phyloP scores from a whole-genome alignment of 2,113 vertebrate species.

The Anhinga rufa region DNA sequence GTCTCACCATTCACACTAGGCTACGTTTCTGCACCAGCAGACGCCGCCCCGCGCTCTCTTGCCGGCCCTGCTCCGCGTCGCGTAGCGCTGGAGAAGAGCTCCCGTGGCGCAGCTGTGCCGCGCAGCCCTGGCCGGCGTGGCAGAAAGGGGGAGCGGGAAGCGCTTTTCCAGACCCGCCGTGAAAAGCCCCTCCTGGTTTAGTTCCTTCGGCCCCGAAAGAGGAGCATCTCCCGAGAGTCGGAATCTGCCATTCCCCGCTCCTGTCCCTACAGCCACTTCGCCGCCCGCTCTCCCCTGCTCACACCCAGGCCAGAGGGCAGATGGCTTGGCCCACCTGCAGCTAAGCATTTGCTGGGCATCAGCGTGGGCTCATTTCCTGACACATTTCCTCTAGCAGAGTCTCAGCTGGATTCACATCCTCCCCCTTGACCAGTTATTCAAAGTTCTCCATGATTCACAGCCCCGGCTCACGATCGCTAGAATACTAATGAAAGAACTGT shows the following conservation, averaged over 20 bases:
- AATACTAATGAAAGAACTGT: conserved; percentile 19
- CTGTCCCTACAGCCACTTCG: accelerated
- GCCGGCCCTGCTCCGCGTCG: neutral
- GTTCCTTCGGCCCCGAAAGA: neutral
- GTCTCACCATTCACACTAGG: neutral
- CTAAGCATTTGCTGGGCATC: neutral
- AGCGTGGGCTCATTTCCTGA: neutral
- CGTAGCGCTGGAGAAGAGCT: neutral
- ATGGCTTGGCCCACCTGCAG: neutral
- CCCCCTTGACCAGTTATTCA: conserved; percentile 5
- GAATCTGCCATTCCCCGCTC: neutral
- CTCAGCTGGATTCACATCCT: neutral
- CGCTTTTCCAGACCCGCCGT: accelerated
- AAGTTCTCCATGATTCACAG: neutral
- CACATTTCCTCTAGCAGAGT: neutral
- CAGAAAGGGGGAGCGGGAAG: neutral
- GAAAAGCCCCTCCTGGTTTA: neutral
- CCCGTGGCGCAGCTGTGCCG: neutral
- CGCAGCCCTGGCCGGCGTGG: neutral
- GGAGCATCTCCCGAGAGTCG: neutral
- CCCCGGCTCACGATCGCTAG: neutral
- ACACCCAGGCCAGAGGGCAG: neutral
- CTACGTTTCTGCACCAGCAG: neutral
- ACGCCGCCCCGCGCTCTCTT: neutral
- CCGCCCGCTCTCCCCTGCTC: neutral